These are phyloP conservation scores for Eidolon helvum DNA, from an alignment of 2,113 vertebrate species.

Conservation along the genomic window DNA sequence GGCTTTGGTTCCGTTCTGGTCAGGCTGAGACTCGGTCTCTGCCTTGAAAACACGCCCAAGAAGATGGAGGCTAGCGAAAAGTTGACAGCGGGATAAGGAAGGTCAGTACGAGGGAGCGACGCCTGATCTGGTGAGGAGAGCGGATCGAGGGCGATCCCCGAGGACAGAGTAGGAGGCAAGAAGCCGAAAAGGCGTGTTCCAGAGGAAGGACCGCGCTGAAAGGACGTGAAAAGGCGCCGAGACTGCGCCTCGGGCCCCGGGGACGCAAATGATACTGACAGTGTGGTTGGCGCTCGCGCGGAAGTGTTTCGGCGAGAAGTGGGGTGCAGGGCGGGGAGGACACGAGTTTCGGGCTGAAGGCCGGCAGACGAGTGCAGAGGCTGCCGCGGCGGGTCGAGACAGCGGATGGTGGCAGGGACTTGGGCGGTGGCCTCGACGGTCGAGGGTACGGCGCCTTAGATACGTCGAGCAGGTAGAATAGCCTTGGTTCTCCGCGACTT, in stretches of 20 bases:
- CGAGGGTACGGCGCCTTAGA: not conserved
- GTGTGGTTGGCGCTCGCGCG: too few relatives aligned
- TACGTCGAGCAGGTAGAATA: not conserved
- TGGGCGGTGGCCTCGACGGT: not conserved
- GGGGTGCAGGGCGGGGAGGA: too few relatives aligned
- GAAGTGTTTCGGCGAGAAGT: not conserved
- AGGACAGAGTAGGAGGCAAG: not conserved
- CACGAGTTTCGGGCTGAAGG: not conserved
- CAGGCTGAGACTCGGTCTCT: rapidly evolving
- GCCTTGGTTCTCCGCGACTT: too few relatives aligned
- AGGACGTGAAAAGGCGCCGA: too few relatives aligned
- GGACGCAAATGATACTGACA: rapidly evolving
- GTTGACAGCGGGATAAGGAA: not conserved
- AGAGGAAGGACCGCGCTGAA: too few relatives aligned
- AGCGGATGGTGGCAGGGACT: not conserved
- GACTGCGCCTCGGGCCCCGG: rapidly evolving
- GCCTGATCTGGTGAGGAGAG: not conserved
- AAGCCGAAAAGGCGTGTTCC: not conserved
- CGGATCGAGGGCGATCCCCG: too few relatives aligned
- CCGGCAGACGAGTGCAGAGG: not conserved
- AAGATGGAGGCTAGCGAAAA: not conserved
- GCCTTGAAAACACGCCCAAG: not conserved
- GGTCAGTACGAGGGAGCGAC: too few relatives aligned
- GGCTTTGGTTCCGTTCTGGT: rapidly evolving
- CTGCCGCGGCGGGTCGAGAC: not conserved